Evolutionary conservation across 2,888 invertebrate species (phyloP), one percentile per base, ranked within the genome.

Genomic region (Micropterix aruncella): DNA sequence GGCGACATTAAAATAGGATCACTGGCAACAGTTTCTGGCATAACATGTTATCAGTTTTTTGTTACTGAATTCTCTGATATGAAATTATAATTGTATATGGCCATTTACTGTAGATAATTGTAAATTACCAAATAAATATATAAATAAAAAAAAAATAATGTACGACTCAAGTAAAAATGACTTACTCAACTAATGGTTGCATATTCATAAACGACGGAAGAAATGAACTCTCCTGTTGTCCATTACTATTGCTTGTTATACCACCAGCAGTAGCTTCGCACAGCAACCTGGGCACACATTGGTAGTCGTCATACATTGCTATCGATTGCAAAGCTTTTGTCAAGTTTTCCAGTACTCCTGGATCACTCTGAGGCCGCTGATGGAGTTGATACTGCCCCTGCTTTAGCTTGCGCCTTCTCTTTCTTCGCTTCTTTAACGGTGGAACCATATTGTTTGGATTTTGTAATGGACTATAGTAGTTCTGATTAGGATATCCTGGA

Each of bases 281-380:
- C 48, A 89, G 67, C 52, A 89, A 69, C 57, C 84, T 73, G 2
- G 87, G 82, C 47, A 89, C 83, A 61, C 89, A 89, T 55, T 83
- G 79, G 53, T 79, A 72, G 58, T 86, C 84, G 59, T 89, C 89
- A 60, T 85, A 79, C 53, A 71, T 66, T 12, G 27, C 27, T 27
- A 27, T 27, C 7, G 27, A 27, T 12, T 12, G 7, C 27, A 27
- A 27, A 12, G 27, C 27, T 7, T 27, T 12, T 27, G 27, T 27
- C 27, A 27, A 12, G 12, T 5, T 27, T 5, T 27, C 12, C 27
- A 27, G 12, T 12, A 27, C 27, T 7, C 27, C 27, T 12, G 5
- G 27, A 27, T 27, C 27, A 7, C 7, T 7, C 27, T 27, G 27
- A 7, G 5, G 27, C 27, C 12, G 27, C 12, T 7, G 27, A 27